Conservation (phyloP, 2,888 invertebrate species). For the Agrochola macilenta region DNA sequence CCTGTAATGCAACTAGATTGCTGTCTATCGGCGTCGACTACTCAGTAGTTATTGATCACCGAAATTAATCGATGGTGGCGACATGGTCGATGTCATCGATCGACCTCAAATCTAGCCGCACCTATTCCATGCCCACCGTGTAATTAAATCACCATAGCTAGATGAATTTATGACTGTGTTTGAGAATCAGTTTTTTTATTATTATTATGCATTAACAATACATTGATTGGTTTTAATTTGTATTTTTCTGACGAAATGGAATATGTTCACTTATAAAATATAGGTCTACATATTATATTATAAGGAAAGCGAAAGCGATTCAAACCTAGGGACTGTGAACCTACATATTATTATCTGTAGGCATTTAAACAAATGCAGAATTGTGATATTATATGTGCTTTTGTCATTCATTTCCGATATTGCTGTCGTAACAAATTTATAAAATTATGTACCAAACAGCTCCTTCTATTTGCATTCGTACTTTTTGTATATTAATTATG, state of each 20-base stretch:
- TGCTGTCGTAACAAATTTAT: constrained; percentile 70
- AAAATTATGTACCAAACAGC: constrained; percentile 61
- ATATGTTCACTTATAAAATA: neutral
- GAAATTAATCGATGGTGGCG: too few relatives aligned
- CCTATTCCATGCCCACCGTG: neutral
- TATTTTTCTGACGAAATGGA: constrained; percentile 1
- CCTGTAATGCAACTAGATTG: constrained; percentile 12
- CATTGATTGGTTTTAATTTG: constrained; percentile 13
- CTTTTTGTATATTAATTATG: constrained; percentile 64
- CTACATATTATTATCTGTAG: too few relatives aligned
- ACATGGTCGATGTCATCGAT: neutral
- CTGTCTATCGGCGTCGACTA: neutral
- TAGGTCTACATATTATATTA: neutral
- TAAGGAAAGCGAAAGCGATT: constrained; percentile 3
- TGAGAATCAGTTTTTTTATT: neutral
- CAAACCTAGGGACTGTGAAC: too few relatives aligned
- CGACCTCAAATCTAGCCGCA: neutral
- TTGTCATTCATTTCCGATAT: constrained; percentile 70
- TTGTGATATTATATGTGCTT: constrained; percentile 85
- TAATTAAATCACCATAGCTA: constrained; percentile 1
- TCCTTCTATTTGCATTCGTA: constrained; percentile 75
- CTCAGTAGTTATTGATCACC: constrained; percentile 1
- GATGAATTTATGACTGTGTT: constrained; percentile 7
- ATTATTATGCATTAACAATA: neutral
- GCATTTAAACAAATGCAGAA: constrained; percentile 67